A percentile compares a stretch with the other conserved stretches of the same genome.
These are phyloP conservation scores for Lasiurus borealis DNA, from an alignment of 2,113 vertebrate species.

Conservation along the genomic window DNA sequence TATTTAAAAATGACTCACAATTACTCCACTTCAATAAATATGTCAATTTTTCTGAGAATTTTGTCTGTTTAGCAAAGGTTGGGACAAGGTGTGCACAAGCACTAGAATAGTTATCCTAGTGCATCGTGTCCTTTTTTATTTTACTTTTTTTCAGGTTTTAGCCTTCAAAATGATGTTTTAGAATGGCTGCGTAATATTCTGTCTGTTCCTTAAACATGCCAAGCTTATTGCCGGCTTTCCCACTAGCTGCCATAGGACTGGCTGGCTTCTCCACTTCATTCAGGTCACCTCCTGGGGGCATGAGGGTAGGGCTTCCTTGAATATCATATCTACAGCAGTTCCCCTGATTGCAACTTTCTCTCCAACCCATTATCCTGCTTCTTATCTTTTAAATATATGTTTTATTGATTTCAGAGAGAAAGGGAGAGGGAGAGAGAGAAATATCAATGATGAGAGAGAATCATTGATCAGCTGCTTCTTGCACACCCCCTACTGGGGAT, in stretches of 20 bases:
- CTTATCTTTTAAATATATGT: background rate
- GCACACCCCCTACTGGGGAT: too few species aligned
- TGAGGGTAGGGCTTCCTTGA: background rate
- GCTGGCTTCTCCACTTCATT: background rate
- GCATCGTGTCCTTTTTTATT: background rate
- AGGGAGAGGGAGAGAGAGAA: too few species aligned
- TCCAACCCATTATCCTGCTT: background rate
- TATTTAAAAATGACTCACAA: background rate
- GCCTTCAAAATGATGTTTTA: slow-evolving; percentile 4
- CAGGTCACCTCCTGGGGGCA: fast-evolving
- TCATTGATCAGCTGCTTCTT: too few species aligned
- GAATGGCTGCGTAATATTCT: background rate
- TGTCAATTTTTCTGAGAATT: slow-evolving; percentile 17
- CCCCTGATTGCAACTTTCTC: background rate
- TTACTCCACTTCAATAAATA: background rate
- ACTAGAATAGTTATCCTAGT: background rate
- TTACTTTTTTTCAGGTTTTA: background rate
- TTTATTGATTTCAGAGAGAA: too few species aligned
- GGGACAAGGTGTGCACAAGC: background rate
- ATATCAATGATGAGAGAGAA: too few species aligned
- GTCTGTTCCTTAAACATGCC: background rate
- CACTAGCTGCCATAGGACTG: fast-evolving
- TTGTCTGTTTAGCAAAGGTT: background rate
- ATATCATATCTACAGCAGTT: background rate
- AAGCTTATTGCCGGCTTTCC: background rate